phyloP scores from a whole-genome alignment of 2,797 vertebrate genomes.

The Kryptolebias ocellatus region DNA sequence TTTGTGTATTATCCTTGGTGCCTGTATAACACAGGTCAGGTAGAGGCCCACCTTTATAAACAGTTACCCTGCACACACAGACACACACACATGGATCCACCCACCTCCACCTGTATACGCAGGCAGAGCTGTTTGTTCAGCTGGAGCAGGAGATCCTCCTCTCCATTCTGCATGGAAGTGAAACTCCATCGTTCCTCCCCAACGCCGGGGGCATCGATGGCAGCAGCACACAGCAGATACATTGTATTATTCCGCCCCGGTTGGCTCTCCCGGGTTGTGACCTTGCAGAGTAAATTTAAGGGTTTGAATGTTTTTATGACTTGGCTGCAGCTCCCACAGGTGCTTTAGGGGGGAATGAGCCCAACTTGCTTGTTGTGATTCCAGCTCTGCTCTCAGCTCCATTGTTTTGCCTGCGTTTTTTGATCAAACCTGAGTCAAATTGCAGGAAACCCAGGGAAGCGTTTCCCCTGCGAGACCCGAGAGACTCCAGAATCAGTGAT shows the following conservation, averaged over 20 bases:
- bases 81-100: conserved; percentile 35
- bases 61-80: conserved; percentile 13
- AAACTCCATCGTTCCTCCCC: conserved; percentile 44
- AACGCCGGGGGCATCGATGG: conserved; percentile 35
- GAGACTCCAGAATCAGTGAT: conserved; percentile 45
- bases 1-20: conserved; percentile 37
- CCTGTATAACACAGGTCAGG: conserved; percentile 44
- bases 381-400: conserved; percentile 34
- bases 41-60: conserved; percentile 29
- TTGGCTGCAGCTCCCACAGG: conserved; percentile 72
- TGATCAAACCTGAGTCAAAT: conserved; percentile 40
- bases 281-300: conserved; percentile 70
- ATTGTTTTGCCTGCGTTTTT: conserved; percentile 37
- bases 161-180: conserved; percentile 34
- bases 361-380: conserved; percentile 66
- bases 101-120: conserved; percentile 39
- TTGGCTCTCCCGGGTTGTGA: conserved; percentile 40
- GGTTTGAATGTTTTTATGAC: conserved; percentile 74
- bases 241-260: conserved; percentile 55
- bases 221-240: conserved; percentile 49
- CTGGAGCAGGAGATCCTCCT: conserved; percentile 66
- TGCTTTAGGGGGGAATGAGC: conserved; percentile 58
- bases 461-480: conserved; percentile 47
- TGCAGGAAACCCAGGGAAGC: conserved; percentile 56
- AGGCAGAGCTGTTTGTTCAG: conserved; percentile 76